A percentile compares a stretch with the other conserved stretches of the same genome.
Evolutionary conservation across 2,888 invertebrate species (phyloP).

Genomic region (Trissolcus brochymenae): DNA sequence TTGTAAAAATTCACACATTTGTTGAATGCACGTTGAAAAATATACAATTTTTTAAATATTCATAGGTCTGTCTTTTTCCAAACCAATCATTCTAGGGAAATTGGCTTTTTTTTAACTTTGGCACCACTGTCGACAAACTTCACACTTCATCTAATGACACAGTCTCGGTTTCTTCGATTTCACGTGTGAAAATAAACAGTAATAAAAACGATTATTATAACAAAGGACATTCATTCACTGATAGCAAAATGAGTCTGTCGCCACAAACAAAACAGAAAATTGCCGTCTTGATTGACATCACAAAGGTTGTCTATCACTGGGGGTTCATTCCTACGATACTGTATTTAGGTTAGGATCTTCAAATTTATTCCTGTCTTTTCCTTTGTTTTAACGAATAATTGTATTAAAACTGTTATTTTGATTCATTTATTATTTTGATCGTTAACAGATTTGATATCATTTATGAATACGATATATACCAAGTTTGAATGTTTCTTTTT

Average conservation of each 20-base stretch:
- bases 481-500: slow-evolving; percentile 60
- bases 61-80: not conserved
- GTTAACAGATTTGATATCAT: not conserved
- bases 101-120: not conserved
- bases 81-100: not conserved
- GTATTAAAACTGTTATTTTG: not conserved
- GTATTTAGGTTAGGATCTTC: slow-evolving; percentile 80
- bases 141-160: not conserved
- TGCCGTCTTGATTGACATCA: slow-evolving; percentile 79
- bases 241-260: slow-evolving; percentile 71
- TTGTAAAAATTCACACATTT: slow-evolving; percentile 32
- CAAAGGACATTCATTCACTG: not conserved
- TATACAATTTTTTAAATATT: slow-evolving; percentile 16
- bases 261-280: slow-evolving; percentile 81
- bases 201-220: slow-evolving; percentile 3
- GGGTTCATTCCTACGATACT: slow-evolving; percentile 84
- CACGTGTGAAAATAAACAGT: slow-evolving; percentile 7
- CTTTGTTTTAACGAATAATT: not conserved
- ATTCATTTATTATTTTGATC: not conserved
- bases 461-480: slow-evolving; percentile 2
- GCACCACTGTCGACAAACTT: not conserved
- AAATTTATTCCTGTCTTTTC: not conserved
- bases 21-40: slow-evolving; percentile 34
- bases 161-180: not conserved
- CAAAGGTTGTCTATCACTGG: slow-evolving; percentile 82